A percentile compares a stretch with the other conserved stretches of the same genome.
phyloP scores from a whole-genome alignment of 30 jellyfish, hydroid and myxozoan species.

The Aurelia sp. region DNA sequence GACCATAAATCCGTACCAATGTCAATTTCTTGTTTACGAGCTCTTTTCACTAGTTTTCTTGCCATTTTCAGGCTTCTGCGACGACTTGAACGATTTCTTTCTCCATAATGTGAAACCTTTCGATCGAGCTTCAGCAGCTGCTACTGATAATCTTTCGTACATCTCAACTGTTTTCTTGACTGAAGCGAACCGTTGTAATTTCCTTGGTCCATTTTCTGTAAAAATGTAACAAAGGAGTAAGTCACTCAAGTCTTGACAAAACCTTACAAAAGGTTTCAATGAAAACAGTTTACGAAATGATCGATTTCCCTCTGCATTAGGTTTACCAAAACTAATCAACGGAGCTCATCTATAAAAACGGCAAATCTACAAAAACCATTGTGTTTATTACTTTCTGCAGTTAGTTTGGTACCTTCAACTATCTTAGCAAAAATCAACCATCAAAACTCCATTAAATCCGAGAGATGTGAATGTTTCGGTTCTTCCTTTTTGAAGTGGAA shows the following conservation, averaged over 20 bases:
- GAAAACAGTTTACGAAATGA: background rate
- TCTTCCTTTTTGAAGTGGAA: too few species aligned
- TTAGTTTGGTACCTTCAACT: too few species aligned
- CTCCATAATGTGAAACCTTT: slow-evolving; percentile 91
- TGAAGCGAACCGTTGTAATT: slow-evolving; percentile 86
- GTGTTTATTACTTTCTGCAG: too few species aligned
- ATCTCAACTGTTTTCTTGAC: slow-evolving; percentile 90
- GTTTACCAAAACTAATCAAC: too few species aligned
- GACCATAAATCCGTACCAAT: too few species aligned
- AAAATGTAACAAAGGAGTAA: background rate
- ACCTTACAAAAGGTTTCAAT: background rate
- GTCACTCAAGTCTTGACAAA: background rate
- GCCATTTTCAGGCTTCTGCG: slow-evolving; percentile 52
- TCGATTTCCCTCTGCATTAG: too few species aligned
- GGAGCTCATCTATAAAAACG: too few species aligned
- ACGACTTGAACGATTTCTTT: slow-evolving; percentile 53
- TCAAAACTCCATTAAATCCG: too few species aligned
- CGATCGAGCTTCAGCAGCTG: slow-evolving; percentile 83
- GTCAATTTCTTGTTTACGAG: too few species aligned
- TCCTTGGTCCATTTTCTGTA: slow-evolving; percentile 70
- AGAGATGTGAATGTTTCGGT: too few species aligned
- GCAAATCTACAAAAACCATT: background rate
- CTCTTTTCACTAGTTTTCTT: background rate
- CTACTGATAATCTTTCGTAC: slow-evolving; percentile 77
- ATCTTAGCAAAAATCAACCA: too few species aligned